A percentile compares a stretch with the other conserved stretches of the same genome.
Evolutionary conservation across 1,140 invertebrate genomes (phyloP).

Genomic region (Drosophila prosaltans): DNA sequence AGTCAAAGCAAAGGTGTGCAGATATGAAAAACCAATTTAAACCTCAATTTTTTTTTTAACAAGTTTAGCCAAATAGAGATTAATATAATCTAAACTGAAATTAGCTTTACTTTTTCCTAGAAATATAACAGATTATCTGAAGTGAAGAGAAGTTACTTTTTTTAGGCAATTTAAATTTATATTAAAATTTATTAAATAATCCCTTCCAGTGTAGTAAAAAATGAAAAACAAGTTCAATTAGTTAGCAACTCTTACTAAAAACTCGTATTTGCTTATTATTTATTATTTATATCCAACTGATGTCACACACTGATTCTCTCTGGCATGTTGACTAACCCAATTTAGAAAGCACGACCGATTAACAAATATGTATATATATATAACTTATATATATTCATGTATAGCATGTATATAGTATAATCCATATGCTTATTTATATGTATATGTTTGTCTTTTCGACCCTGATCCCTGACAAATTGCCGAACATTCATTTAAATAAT

Average conservation of each 20-base stretch:
- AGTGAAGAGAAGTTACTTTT: fast-evolving
- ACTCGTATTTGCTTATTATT: too few relatives aligned
- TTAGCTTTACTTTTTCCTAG: too few relatives aligned
- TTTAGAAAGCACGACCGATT: background rate
- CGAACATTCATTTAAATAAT: conserved; percentile 10
- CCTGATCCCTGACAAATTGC: conserved; percentile 11
- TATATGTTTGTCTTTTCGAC: background rate
- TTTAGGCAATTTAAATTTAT: too few relatives aligned
- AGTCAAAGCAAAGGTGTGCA: too few relatives aligned
- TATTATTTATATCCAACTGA: conserved; percentile 1
- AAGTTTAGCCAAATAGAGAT: too few relatives aligned
- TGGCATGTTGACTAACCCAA: background rate
- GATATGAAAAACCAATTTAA: too few relatives aligned
- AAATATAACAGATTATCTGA: too few relatives aligned
- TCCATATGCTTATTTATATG: background rate
- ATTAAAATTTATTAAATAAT: background rate
- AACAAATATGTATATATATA: background rate
- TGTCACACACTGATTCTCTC: conserved; percentile 3
- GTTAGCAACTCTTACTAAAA: background rate
- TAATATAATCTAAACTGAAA: too few relatives aligned
- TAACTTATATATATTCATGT: background rate
- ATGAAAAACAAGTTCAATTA: background rate
- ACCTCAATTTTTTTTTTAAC: too few relatives aligned
- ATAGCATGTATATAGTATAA: background rate
- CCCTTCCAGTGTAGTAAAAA: background rate